Conservation (phyloP, 2,113 vertebrate species). For the Macroglossus sobrinus region DNA sequence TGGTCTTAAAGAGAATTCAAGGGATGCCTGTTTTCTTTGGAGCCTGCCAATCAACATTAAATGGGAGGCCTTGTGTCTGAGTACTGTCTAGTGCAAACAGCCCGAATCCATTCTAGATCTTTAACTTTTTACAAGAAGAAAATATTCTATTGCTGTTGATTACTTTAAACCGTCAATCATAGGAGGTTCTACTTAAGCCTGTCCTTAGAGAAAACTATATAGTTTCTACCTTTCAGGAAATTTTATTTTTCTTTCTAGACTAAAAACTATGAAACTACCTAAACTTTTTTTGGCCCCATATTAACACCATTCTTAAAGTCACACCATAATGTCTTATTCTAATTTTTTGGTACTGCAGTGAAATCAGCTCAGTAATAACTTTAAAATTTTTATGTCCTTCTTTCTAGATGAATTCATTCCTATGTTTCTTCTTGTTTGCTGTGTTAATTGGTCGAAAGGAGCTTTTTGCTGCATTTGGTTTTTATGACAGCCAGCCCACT, state of each 20-base stretch:
- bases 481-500: conserved; percentile 93
- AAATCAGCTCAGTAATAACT: conserved; percentile 13
- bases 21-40: neutral
- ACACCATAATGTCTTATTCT: neutral
- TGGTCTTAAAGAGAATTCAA: neutral
- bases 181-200: neutral
- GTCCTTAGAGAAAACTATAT: neutral
- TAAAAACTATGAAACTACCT: conserved; percentile 27
- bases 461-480: conserved; percentile 97
- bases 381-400: conserved; percentile 45
- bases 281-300: neutral
- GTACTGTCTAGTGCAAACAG: neutral
- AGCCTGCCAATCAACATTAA: neutral
- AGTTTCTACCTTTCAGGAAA: neutral
- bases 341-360: neutral
- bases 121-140: neutral
- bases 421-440: conserved; percentile 98
- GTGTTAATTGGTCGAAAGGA: conserved; percentile 94
- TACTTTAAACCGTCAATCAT: neutral
- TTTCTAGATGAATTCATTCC: conserved; percentile 96
- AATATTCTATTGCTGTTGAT: neutral
- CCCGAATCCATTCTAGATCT: neutral
- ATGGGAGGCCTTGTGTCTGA: neutral
- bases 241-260: conserved; percentile 1
- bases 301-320: neutral